Evolutionary conservation across 1,140 invertebrate species (phyloP), one percentile per base, ranked within the genome.

Genomic region (Plectrocnemia conspersa): DNA sequence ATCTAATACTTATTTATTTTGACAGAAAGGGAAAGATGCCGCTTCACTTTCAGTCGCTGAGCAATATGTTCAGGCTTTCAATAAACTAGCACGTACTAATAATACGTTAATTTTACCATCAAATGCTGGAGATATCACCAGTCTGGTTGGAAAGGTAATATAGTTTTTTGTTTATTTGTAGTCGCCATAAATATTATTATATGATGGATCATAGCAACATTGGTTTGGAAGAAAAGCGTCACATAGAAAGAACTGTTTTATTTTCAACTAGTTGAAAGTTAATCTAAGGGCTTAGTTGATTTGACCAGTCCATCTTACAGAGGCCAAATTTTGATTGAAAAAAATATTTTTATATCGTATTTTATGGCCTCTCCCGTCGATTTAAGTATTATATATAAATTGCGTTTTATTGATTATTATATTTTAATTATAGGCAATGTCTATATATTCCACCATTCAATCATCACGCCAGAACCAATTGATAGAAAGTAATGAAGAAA

Each of bases 71-170:
- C 70, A 79, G 21, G 95, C 95, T 10, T 98, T 98, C 72, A 80
- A 90, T 65, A 88, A 96, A 64, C 69, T 99, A 45, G 96, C 96
- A 0, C 89, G 93, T 71, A 86, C 85, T 24, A 91, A 86, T 62
- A 99, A 98, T 70, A 99, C 96, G 0, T 71, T 99, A 18, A 91
- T 99, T 59, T 69, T 99, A 35, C 95, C 97, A 1, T 80, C 86
- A 3, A 95, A 98, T 74, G 83, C 87, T 7, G 84, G 86, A 6
- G 93, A 99, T 74, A 82, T 96, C 1, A 80, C 87, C 9, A 80
- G 77, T 60, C 77, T 93, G 65, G 91, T 97, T 25, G 79, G 86
- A 25, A 91, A 95, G 81, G 91, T 88, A 73, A 65, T 29, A 59
- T 45, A 2, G 25, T 19, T 47, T 44, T 44, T 18, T 15, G 13